Base-by-base conservation (phyloP, 2,113 vertebrate species). In the Athene cunicularia region DNA sequence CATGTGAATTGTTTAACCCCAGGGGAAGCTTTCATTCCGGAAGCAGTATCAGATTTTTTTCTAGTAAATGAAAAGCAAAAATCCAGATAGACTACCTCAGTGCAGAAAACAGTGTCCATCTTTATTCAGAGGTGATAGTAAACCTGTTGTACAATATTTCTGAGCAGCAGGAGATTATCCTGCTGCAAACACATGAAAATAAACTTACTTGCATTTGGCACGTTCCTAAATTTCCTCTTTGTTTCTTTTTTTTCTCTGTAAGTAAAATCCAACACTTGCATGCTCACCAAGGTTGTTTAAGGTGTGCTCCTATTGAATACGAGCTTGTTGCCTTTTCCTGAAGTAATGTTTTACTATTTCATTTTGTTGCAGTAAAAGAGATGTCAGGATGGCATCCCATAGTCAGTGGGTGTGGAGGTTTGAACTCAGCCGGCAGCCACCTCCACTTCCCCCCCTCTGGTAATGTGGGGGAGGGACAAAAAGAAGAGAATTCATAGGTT, bases 221-320 rank as follows among this genome's bases (percentile, higher is more conserved):
- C 0, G 0, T 67, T 64, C n/a, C 92, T 85, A 58, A 70, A 53
- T 70, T 47, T 86, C 28, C 14, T 68, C 41, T 84, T 45, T 49
- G 13, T 73, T 90, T 52, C 17, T 64, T 70, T 70, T 72, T 56
- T 22, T 77, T 58, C 73, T 68, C 37, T 74, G 20, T 41, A 39
- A 47, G 68, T 79, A 21, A 75, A 84, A 47, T 43, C 33, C 50
- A 50, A 8, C 30, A 4, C 49, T 39, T 49, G 66, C 30, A 12
- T 0, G 0, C 52, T 60, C 2, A 3, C 24, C 11, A 0, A 30
- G 1, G 0, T 4, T 3, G 26, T 27, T 63, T 15, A 14, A 37
- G 53, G 33, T 22, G 9, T 39, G 75, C 17, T 64, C 50, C 21
- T 14, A 1, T 0, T 37, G 77, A 13, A 11, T 12, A 4, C 0